These are phyloP conservation scores for Amia ocellicauda DNA, from an alignment of 2,113 vertebrate genomes.

Conservation along the genomic window DNA sequence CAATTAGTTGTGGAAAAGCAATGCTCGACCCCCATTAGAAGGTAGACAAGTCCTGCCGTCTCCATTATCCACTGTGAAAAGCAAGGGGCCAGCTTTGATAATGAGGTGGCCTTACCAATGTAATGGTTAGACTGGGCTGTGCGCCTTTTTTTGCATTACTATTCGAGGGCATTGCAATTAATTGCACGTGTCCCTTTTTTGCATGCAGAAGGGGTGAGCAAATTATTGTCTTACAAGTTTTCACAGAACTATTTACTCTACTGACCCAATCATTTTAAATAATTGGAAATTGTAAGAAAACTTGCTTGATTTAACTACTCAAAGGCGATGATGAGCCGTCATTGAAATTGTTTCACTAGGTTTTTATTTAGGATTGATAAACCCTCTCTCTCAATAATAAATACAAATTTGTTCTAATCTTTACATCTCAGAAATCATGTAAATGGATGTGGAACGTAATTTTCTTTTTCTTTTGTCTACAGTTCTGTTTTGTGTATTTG, in stretches of 20 bases:
- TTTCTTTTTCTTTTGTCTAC: not conserved
- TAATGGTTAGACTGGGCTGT: not conserved
- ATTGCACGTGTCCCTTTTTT: conserved; percentile 8
- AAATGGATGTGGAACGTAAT: not conserved
- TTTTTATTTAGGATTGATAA: not conserved
- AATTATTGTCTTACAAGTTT: conserved; percentile 4
- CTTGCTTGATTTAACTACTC: not conserved
- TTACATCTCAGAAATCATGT: not conserved
- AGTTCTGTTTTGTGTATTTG: not conserved
- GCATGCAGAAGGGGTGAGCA: not conserved
- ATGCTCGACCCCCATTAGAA: not conserved
- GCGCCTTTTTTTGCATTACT: conserved; percentile 19
- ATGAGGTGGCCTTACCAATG: conserved; percentile 1
- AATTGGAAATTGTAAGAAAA: not conserved
- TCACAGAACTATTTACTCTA: not conserved
- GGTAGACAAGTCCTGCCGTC: not conserved
- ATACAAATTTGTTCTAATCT: not conserved
- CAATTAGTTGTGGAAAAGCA: not conserved
- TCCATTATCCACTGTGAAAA: conserved; percentile 10
- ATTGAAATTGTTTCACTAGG: not conserved
- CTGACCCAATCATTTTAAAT: not conserved
- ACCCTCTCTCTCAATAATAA: not conserved
- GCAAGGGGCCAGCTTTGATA: not conserved
- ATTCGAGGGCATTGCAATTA: conserved; percentile 9
- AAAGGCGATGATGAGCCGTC: not conserved